Evolutionary conservation across 2,797 vertebrate species (phyloP), one percentile per base, ranked within the genome.

Genomic region (Capromys pilorides): DNA sequence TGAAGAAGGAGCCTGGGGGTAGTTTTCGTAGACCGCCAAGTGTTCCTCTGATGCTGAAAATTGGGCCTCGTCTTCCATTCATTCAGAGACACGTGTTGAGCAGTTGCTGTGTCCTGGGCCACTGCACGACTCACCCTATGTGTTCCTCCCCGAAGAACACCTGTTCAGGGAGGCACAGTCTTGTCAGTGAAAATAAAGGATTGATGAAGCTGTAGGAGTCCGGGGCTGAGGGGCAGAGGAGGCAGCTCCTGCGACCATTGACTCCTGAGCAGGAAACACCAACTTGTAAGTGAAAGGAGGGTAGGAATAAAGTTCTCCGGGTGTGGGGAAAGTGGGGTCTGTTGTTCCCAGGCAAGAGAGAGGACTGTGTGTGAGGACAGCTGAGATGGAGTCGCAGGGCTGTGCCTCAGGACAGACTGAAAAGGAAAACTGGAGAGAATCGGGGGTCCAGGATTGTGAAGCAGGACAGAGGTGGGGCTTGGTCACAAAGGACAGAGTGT

Each of bases 201-300:
- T 22, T 0, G 18, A 41, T 0, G 9, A 5, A 13, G 6, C 4
- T 3, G 0, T 22, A 67, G 45, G 49, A n/a, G 41, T 6, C 18
- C 33, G 33, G 87, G 12, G 18, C 33, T 26, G 3, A 36, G 21
- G 13, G 51, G 14, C 39, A 13, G 11, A 69, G 51, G 28, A 54
- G 9, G 1, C n/a, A 2, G n/a, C 36, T 31, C 75, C 71, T 26
- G 67, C 28, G 89, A 91, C 22, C 31, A 22, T 9, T 67, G 26
- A 49, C 18, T 77, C 26, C 9, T 41, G 8, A 33, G 11, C 16
- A 10, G 2, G 21, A 26, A n/a, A 1, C 13, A 5, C 4, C 31
- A 1, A 39, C 4, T 19, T 16, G 57, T 28, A n/a, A 64, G 8
- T 16, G 7, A 49, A 83, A 6, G 18, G 10, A 31, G 6, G 22